Evolutionary conservation across 2,888 invertebrate species (phyloP).

Genomic region (Drosophila mettleri): DNA sequence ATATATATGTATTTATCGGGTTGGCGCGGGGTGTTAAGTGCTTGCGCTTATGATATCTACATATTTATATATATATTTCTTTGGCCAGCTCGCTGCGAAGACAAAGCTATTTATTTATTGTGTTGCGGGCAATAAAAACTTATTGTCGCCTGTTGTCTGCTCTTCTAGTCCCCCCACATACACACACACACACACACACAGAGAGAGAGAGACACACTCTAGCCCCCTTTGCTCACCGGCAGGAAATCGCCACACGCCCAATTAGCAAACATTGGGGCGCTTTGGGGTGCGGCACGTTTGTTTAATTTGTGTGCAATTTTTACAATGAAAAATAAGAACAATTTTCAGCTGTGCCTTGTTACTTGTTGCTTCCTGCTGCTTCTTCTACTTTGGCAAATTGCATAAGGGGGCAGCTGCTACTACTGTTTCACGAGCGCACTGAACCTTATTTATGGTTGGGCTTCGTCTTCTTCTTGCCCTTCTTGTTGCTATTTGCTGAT

Average conservation of each 20-base stretch:
- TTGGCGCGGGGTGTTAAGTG: slow-evolving; percentile 4
- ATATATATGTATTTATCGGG: neutral
- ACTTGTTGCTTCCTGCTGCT: neutral
- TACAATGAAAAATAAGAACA: slow-evolving; percentile 56
- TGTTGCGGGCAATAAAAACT: slow-evolving; percentile 71
- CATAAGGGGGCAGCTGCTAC: slow-evolving; percentile 39
- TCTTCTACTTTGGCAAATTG: slow-evolving; percentile 40
- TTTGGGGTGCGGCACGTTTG: slow-evolving; percentile 73
- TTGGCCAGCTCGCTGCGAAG: slow-evolving; percentile 35
- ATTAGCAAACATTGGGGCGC: slow-evolving; percentile 71
- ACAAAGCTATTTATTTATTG: slow-evolving; percentile 74
- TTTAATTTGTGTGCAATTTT: slow-evolving; percentile 73
- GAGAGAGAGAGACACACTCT: no score
- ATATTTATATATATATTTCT: neutral
- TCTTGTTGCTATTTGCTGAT: slow-evolving; percentile 2
- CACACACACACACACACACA: no score
- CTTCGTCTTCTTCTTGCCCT: neutral
- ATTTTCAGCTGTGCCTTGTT: slow-evolving; percentile 19
- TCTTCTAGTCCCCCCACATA: neutral
- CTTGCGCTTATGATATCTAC: slow-evolving; percentile 19
- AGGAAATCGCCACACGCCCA: slow-evolving; percentile 81
- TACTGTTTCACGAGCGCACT: slow-evolving; percentile 66
- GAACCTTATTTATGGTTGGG: slow-evolving; percentile 52
- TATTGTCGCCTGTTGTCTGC: slow-evolving; percentile 63
- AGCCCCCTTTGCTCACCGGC: slow-evolving; percentile 18